Conservation (phyloP, 2,113 vertebrate genomes). For the Coptodon bakossiorum region DNA sequence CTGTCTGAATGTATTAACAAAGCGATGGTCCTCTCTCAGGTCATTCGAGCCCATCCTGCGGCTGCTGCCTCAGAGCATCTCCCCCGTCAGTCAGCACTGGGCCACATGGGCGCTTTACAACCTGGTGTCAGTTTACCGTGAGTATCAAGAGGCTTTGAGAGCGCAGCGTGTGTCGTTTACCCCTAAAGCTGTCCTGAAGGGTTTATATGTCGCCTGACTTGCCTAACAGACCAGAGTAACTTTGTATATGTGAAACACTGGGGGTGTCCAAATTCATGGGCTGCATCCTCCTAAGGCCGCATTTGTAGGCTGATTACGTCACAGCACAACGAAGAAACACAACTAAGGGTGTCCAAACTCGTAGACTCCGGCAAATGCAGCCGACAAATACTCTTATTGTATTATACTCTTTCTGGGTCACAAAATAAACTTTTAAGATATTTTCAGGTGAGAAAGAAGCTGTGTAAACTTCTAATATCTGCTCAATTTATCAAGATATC, state of each 20-base stretch:
- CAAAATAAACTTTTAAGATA: no score
- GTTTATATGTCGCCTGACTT: neutral
- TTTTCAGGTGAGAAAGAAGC: no score
- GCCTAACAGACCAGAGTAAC: neutral
- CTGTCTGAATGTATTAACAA: neutral
- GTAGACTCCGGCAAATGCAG: no score
- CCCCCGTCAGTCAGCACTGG: conserved; percentile 97
- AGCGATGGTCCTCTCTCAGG: conserved; percentile 59
- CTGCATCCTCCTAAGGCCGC: neutral
- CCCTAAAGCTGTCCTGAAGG: neutral
- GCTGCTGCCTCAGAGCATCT: conserved; percentile 90
- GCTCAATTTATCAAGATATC: no score
- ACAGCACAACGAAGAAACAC: no score
- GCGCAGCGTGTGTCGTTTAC: neutral
- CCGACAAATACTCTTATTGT: no score
- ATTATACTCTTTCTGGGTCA: no score
- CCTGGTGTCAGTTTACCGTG: conserved; percentile 96
- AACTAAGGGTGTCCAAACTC: no score
- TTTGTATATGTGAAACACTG: neutral
- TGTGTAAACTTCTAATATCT: no score
- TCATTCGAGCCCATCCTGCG: conserved; percentile 98
- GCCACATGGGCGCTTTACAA: conserved; percentile 98
- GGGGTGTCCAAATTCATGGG: neutral
- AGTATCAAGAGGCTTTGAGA: conserved; percentile 60
- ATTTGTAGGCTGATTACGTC: no score